Conservation (phyloP, 2,888 invertebrate species). For the Mayetiola destructor region DNA sequence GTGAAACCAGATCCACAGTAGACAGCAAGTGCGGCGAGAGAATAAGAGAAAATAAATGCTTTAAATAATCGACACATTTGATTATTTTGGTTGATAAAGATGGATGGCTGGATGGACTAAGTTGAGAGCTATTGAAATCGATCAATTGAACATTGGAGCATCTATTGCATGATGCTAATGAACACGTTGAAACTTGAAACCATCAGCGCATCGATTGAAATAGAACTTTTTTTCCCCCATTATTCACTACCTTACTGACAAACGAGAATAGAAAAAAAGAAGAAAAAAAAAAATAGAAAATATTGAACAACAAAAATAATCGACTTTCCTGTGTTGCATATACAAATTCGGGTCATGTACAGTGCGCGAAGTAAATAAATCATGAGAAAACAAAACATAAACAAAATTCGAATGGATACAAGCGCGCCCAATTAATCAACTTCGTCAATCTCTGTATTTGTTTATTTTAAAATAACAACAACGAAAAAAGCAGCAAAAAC, state of each 20-base stretch:
- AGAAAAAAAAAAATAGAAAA: background rate
- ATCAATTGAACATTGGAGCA: background rate
- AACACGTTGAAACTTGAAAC: no score
- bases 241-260: background rate
- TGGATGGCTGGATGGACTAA: background rate
- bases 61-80: background rate
- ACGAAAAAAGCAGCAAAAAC: no score
- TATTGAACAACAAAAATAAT: background rate
- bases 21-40: background rate
- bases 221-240: background rate
- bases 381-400: background rate
- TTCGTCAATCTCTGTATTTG: slow-evolving; percentile 5
- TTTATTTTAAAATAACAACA: slow-evolving; percentile 9
- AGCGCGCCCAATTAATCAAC: slow-evolving; percentile 6
- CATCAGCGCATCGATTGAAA: background rate
- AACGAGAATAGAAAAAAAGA: background rate
- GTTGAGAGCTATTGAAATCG: background rate
- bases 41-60: background rate
- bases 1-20: no score
- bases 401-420: background rate
- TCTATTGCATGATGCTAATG: no score
- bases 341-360: no score
- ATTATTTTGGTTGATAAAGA: background rate
- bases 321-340: no score
- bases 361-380: background rate